Percentiles rank a stretch among this genome's conserved stretches.
Conservation (phyloP, 2,113 vertebrate species). For the Alexandromys fortis region DNA sequence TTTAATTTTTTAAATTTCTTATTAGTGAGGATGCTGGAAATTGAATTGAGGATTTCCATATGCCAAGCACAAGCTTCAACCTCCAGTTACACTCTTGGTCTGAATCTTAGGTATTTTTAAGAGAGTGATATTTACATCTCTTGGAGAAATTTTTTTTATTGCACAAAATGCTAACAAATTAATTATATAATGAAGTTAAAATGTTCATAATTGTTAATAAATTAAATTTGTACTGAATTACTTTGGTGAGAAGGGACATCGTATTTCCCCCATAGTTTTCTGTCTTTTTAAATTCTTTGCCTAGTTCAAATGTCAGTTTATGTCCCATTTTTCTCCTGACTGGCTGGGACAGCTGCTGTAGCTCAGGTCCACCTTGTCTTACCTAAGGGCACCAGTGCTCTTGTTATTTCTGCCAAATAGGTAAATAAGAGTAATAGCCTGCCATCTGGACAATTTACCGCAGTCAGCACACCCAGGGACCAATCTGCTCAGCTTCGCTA, state of each 20-base stretch:
- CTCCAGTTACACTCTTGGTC: background rate
- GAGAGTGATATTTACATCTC: background rate
- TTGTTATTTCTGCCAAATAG: background rate
- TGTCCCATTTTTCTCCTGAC: background rate
- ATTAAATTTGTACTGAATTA: constrained; percentile 20
- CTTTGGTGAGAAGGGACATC: background rate
- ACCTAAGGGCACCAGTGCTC: background rate
- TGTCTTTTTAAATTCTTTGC: background rate
- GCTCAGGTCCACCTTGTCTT: background rate
- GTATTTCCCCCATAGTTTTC: background rate
- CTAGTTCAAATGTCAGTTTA: background rate
- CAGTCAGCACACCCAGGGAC: background rate
- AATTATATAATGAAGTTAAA: background rate
- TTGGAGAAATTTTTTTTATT: background rate
- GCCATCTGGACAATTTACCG: background rate
- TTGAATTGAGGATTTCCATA: background rate
- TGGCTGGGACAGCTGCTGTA: background rate
- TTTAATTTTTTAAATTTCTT: background rate
- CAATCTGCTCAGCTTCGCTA: constrained; percentile 7
- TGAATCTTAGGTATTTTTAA: background rate
- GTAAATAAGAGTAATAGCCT: constrained; percentile 45
- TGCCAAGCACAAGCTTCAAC: background rate
- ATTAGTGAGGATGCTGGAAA: background rate
- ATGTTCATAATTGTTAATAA: background rate
- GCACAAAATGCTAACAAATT: background rate